Percentiles rank a stretch among this genome's conserved stretches.
These are phyloP conservation scores for Dromaius novaehollandiae DNA, from an alignment of 2,113 vertebrate species.

Conservation along the genomic window DNA sequence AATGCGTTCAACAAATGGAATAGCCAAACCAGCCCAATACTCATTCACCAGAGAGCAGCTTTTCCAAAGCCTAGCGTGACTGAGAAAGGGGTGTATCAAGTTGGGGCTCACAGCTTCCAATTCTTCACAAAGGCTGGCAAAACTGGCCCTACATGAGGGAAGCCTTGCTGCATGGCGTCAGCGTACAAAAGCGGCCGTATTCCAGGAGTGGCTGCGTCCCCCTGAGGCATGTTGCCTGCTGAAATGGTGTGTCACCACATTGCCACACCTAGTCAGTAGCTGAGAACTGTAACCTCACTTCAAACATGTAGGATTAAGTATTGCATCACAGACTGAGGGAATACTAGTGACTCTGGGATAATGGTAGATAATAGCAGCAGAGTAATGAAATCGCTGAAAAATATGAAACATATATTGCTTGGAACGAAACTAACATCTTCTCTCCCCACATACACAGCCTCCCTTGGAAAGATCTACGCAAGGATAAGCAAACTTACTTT, in stretches of 20 bases:
- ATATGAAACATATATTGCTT: background rate
- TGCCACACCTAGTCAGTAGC: background rate
- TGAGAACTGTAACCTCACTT: background rate
- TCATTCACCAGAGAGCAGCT: background rate
- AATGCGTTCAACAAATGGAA: background rate
- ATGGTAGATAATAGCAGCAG: background rate
- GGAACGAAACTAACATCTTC: background rate
- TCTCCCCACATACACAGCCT: background rate
- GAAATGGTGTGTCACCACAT: background rate
- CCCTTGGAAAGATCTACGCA: background rate
- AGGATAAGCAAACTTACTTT: conserved; percentile 79
- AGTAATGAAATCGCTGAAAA: background rate
- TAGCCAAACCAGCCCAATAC: background rate
- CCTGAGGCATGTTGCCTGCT: background rate
- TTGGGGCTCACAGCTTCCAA: background rate
- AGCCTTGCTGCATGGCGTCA: rapidly evolving
- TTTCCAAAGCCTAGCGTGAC: background rate
- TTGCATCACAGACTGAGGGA: background rate
- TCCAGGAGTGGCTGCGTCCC: background rate
- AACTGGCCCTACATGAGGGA: rapidly evolving
- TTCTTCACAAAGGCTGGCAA: background rate
- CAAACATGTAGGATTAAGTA: background rate
- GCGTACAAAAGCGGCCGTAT: background rate
- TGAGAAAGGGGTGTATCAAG: background rate
- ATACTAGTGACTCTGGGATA: background rate